A percentile compares a stretch with the other conserved stretches of the same genome.
Evolutionary conservation across 2,797 vertebrate species (phyloP).

Genomic region (Mormyrops attenuatus): DNA sequence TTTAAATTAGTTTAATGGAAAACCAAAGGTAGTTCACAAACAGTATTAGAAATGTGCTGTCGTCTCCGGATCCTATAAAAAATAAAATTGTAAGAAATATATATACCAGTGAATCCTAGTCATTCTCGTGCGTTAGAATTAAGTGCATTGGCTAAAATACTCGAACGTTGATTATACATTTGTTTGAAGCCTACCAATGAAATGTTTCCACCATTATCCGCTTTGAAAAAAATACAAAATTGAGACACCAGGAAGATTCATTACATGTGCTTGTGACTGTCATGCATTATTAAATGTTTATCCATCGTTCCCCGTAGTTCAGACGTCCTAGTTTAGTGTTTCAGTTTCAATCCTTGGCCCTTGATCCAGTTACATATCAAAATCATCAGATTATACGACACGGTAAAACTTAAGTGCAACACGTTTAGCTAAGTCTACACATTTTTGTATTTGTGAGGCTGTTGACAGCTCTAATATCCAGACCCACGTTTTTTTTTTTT

Average conservation of each 20-base stretch:
- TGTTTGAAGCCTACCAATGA: background rate
- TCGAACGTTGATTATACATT: background rate
- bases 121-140: slow-evolving; percentile 9
- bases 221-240: background rate
- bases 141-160: slow-evolving; percentile 21
- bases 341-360: background rate
- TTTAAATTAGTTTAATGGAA: slow-evolving; percentile 6
- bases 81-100: background rate
- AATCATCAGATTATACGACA: background rate
- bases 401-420: background rate
- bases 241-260: background rate
- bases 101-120: background rate
- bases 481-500: background rate
- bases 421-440: background rate
- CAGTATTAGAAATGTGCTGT: background rate
- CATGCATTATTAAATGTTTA: slow-evolving; percentile 37
- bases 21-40: background rate
- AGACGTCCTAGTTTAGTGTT: slow-evolving; percentile 22
- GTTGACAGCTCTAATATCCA: background rate
- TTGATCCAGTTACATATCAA: slow-evolving; percentile 39
- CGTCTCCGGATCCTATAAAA: background rate
- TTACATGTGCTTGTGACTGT: background rate
- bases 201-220: background rate
- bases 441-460: background rate
- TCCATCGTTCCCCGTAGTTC: slow-evolving; percentile 8